Evolutionary conservation across 92 coral and sea anemone species (phyloP), one percentile per base, ranked within the genome.

Genomic region (Chrysogorgia sp.): DNA sequence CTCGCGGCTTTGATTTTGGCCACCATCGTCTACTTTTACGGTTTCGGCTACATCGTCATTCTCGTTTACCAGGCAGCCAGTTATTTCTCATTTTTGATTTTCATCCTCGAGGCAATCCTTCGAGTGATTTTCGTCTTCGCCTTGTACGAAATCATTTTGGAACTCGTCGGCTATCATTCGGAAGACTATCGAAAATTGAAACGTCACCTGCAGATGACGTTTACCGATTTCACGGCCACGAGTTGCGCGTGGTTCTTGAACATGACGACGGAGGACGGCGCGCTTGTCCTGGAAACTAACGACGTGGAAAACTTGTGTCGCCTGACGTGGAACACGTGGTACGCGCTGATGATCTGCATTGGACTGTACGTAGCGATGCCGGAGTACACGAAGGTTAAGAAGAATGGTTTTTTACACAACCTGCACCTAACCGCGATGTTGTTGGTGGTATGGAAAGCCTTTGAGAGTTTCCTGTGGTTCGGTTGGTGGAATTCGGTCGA

Each of bases 311-410:
- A 34, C 58, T 52, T 71, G 58, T 71, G 78, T 58, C 10, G 24
- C 34, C 9, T 35, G 22, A 52, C 58, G 30, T 71, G 78, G 78
- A 47, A 52, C 23, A 52, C 34, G 14, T 53, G 30, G 78, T 71
- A 71, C 52, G 5, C 33, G 34, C 4, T 40, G 0, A 32, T 52
- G 41, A 50, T 71, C 29, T 63, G 25, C 3, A 22, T 71, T 40
- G 78, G 78, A 28, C 34, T 71, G 22, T 50, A 71, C 24, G 30
- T 71, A 49, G 78, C 43, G 14, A 50, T 71, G 62, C 78, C 78
- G 10, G 49, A 53, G 14, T 24, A 26, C 19, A 7, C 10, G 0
- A 71, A 22, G 48, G 53, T 71, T 19, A 34, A 50, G 4, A 55
- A 32, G 63, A 30, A 50, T 28, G 12, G 30, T 26, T 71, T 71